phyloP scores from a whole-genome alignment of 1,140 invertebrate genomes.

The Catajapyx aquilonaris region DNA sequence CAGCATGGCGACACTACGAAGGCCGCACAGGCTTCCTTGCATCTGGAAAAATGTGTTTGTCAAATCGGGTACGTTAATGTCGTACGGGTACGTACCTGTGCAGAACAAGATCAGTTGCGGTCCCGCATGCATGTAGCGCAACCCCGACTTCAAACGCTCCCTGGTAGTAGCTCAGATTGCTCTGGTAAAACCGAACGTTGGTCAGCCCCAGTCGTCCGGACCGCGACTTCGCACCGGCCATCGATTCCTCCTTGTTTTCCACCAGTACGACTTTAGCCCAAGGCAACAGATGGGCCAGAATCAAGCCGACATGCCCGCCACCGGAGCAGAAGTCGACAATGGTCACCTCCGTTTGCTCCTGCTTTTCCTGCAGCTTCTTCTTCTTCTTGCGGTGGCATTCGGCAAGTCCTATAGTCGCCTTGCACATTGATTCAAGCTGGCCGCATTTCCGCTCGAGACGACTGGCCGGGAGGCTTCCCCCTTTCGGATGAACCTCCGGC shows the following conservation, averaged over 20 bases:
- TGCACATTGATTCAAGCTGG: constrained; percentile 73
- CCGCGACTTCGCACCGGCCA: constrained; percentile 47
- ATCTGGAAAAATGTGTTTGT: no score
- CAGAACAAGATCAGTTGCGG: constrained; percentile 80
- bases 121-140: constrained; percentile 81
- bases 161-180: constrained; percentile 60
- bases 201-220: constrained; percentile 40
- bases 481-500: constrained; percentile 43
- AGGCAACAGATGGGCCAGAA: constrained; percentile 59
- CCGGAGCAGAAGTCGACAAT: constrained; percentile 93
- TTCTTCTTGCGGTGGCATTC: constrained; percentile 2
- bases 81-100: constrained; percentile 34
- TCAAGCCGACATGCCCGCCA: constrained; percentile 74
- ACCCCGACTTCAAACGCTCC: constrained; percentile 52
- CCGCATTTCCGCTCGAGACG: constrained; percentile 59
- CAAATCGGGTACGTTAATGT: no score
- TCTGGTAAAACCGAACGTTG: constrained; percentile 66
- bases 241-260: constrained; percentile 81
- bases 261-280: constrained; percentile 45
- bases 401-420: constrained; percentile 47
- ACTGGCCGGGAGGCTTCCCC: constrained; percentile 51
- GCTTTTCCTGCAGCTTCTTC: constrained; percentile 19
- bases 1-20: constrained; percentile 89
- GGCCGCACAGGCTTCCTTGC: constrained; percentile 44
- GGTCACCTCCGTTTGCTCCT: constrained; percentile 22